Percentiles rank a stretch among this genome's conserved stretches.
These are phyloP conservation scores for Aurelia sp. DNA, from an alignment of 30 jellyfish, hydroid and myxozoan species.

Conservation along the genomic window DNA sequence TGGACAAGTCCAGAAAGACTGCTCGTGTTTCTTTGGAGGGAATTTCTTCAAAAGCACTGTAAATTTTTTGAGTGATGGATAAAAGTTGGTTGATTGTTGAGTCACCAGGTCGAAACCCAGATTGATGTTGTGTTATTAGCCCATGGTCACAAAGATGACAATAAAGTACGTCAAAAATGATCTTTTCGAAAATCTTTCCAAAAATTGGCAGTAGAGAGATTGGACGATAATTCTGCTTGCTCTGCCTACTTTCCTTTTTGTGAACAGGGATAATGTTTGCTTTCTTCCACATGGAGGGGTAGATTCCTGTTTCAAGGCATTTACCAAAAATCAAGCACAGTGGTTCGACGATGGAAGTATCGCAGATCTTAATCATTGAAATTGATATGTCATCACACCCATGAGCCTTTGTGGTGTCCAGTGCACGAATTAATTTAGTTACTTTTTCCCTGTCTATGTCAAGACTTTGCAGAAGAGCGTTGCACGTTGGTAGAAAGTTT, in stretches of 20 bases:
- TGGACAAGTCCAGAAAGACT: slow-evolving; percentile 63
- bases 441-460: slow-evolving; percentile 18
- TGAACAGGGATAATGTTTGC: no score
- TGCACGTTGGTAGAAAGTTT: slow-evolving; percentile 8
- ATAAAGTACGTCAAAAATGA: slow-evolving; percentile 38
- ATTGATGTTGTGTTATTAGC: slow-evolving; percentile 38
- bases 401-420: background rate
- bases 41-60: slow-evolving; percentile 59
- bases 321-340: background rate
- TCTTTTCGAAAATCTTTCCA: slow-evolving; percentile 18
- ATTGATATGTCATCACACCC: background rate
- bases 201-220: no score
- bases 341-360: slow-evolving; percentile 23
- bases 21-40: slow-evolving; percentile 66
- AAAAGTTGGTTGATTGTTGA: slow-evolving; percentile 36
- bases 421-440: slow-evolving; percentile 15
- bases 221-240: background rate
- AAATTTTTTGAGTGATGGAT: slow-evolving; percentile 45
- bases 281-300: no score
- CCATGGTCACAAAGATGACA: slow-evolving; percentile 39
- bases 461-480: slow-evolving; percentile 17
- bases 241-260: no score
- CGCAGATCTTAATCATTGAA: slow-evolving; percentile 24
- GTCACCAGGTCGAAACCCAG: slow-evolving; percentile 58
- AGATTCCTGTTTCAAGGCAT: no score